Percentiles rank a stretch among this genome's conserved stretches.
Conservation (phyloP, 2,113 vertebrate species). For the Istiophorus platypterus region DNA sequence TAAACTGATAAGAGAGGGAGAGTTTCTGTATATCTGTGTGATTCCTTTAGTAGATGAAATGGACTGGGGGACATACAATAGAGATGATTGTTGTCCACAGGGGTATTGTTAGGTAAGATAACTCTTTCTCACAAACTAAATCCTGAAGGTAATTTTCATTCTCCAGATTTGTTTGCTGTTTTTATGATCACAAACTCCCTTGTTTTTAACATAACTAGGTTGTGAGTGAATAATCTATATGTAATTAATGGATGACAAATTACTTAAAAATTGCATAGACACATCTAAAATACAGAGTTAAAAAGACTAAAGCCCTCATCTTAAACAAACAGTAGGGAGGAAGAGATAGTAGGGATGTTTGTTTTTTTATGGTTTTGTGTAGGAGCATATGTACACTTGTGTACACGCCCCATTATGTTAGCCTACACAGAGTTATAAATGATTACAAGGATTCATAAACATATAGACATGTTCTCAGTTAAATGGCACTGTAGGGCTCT, state of each 20-base stretch:
- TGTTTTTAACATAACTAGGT: background rate
- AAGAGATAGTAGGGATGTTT: background rate
- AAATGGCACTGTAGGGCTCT: background rate
- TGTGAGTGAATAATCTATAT: background rate
- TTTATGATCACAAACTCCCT: background rate
- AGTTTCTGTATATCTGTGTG: background rate
- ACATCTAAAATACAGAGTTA: conserved; percentile 7
- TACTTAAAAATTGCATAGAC: conserved; percentile 21
- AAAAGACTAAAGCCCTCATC: background rate
- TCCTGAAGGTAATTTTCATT: background rate
- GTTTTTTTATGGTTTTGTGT: background rate
- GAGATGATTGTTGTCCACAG: conserved; percentile 38
- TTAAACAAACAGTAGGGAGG: background rate
- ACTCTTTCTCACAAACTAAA: background rate
- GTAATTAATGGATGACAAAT: background rate
- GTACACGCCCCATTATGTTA: background rate
- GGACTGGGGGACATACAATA: background rate
- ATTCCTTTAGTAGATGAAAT: conserved; percentile 16
- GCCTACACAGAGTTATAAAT: background rate
- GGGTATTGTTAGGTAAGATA: too few relatives aligned
- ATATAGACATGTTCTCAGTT: background rate
- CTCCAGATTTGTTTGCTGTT: background rate
- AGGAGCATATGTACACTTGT: background rate
- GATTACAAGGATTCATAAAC: background rate
- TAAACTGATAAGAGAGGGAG: background rate